Conservation (phyloP, 2,888 invertebrate species). For the Pecten maximus region DNA sequence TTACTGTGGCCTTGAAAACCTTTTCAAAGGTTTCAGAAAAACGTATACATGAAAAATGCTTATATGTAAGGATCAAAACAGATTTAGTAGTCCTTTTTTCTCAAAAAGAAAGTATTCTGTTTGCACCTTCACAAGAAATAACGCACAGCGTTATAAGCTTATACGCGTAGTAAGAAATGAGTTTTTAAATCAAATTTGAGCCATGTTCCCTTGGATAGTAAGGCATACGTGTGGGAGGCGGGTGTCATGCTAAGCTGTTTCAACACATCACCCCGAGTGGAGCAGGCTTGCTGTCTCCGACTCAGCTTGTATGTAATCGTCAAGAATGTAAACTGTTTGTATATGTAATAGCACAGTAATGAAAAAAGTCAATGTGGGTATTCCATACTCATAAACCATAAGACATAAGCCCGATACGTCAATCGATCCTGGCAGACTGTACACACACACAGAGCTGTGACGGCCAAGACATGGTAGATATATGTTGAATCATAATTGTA, state of each 20-base stretch:
- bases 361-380: constrained; percentile 2
- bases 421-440: not conserved
- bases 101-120: not conserved
- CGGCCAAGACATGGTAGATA: not conserved
- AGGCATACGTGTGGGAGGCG: not conserved
- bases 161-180: not conserved
- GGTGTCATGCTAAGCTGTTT: not conserved
- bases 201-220: not conserved
- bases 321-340: constrained; percentile 4
- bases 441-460: not conserved
- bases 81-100: not conserved
- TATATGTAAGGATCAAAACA: not conserved
- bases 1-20: not conserved
- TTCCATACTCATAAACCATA: not conserved
- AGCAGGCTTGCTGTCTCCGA: not conserved
- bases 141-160: not conserved
- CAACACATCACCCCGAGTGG: not conserved
- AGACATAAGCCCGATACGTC: not conserved
- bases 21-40: not conserved
- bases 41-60: not conserved
- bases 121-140: constrained; percentile 11
- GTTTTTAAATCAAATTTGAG: constrained; percentile 10
- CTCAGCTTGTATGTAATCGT: not conserved
- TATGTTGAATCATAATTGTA: not conserved
- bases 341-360: not conserved